Evolutionary conservation across 2,888 invertebrate species (phyloP).

Genomic region (Cheilosia variabilis): DNA sequence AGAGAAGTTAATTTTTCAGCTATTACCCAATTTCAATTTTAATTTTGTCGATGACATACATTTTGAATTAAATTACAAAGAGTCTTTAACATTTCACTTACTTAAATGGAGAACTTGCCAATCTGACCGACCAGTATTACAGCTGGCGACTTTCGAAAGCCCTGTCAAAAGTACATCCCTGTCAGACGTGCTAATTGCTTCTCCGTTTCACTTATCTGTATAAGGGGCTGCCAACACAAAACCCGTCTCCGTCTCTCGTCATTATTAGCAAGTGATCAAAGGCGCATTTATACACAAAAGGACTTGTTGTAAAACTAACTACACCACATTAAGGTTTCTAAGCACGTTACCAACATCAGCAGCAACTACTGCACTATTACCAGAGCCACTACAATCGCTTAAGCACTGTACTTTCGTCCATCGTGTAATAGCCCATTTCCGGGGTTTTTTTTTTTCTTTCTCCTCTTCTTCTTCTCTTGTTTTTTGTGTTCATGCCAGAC

Average conservation of each 20-base stretch:
- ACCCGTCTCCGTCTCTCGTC: background rate
- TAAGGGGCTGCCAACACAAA: background rate
- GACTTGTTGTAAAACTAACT: conserved; percentile 24
- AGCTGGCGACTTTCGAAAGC: background rate
- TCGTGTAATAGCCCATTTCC: conserved; percentile 65
- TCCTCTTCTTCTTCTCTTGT: conserved; percentile 19
- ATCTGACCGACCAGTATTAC: no score
- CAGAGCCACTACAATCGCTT: conserved; percentile 27
- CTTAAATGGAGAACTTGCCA: no score
- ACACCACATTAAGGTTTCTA: conserved; percentile 29
- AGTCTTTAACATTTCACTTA: no score
- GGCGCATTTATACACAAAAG: conserved; percentile 25
- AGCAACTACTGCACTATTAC: conserved; percentile 7
- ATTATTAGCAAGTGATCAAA: conserved; percentile 24
- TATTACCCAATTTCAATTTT: no score
- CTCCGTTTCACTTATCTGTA: conserved; percentile 8
- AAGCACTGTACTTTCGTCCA: conserved; percentile 37
- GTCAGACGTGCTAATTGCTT: conserved; percentile 11
- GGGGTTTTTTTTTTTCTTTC: conserved; percentile 39
- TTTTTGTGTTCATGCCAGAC: conserved; percentile 19
- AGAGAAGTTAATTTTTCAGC: no score
- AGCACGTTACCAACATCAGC: conserved; percentile 17
- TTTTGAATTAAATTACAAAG: no score
- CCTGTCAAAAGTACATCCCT: background rate
- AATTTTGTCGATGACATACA: no score